Percentiles rank a stretch among this genome's conserved stretches.
These are phyloP conservation scores for Serilophus lunatus DNA, from an alignment of 2,113 vertebrate genomes.

Conservation along the genomic window DNA sequence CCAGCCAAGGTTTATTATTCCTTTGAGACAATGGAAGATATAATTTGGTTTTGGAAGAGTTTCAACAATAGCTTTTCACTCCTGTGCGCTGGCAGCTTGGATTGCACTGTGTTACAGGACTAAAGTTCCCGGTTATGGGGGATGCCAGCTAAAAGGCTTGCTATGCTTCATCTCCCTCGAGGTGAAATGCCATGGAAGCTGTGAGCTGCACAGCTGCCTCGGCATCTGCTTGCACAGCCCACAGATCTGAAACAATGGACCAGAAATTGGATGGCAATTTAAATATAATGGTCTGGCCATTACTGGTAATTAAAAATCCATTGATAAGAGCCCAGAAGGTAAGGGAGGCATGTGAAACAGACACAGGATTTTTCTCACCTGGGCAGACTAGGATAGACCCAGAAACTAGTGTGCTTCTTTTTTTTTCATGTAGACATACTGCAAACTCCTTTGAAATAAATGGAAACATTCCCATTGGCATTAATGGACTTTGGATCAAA, in stretches of 20 bases:
- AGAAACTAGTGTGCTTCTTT: not conserved
- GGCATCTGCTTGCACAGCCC: not conserved
- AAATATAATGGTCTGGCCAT: slow-evolving; percentile 12
- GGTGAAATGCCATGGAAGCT: slow-evolving; percentile 11
- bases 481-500: slow-evolving; percentile 38
- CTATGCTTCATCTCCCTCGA: not conserved
- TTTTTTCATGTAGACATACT: not conserved
- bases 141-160: not conserved
- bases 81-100: not conserved
- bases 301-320: slow-evolving; percentile 30
- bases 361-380: not conserved
- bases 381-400: not conserved
- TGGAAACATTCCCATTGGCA: not conserved
- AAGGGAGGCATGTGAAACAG: not conserved
- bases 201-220: slow-evolving; percentile 17
- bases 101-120: not conserved
- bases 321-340: not conserved
- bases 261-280: slow-evolving; percentile 22
- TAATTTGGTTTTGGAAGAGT: slow-evolving; percentile 42
- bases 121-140: not conserved
- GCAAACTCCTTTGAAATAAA: not conserved
- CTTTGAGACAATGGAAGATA: slow-evolving; percentile 43
- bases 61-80: not conserved
- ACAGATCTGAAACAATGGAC: slow-evolving; percentile 6
- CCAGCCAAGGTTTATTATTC: slow-evolving; percentile 50